phyloP scores from a whole-genome alignment of 1,140 invertebrate genomes.

The Pseudomyrmex gracilis region DNA sequence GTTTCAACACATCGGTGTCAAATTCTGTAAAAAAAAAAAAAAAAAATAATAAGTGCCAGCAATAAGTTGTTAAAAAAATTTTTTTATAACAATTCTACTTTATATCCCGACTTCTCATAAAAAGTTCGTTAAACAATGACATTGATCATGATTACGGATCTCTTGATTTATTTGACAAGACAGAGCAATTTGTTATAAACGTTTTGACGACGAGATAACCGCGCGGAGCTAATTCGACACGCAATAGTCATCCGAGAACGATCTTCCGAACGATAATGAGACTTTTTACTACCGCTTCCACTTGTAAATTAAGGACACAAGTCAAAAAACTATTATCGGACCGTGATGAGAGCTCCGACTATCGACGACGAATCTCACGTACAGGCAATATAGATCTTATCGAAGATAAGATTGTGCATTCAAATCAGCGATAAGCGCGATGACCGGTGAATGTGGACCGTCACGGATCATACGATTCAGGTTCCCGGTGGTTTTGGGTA shows the following conservation, averaged over 20 bases:
- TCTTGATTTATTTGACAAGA: too few relatives aligned
- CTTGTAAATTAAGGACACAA: neutral
- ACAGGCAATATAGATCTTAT: constrained; percentile 26
- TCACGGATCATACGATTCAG: constrained; percentile 58
- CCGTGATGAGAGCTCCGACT: neutral
- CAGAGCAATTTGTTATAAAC: too few relatives aligned
- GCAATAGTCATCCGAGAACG: neutral
- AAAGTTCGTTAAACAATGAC: too few relatives aligned
- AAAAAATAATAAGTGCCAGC: too few relatives aligned
- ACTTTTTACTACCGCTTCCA: neutral
- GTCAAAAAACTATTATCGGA: neutral
- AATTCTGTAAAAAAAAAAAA: too few relatives aligned
- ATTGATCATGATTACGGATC: too few relatives aligned
- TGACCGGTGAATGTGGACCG: constrained; percentile 15
- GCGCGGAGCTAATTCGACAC: neutral
- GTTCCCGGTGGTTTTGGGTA: constrained; percentile 36
- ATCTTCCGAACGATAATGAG: neutral
- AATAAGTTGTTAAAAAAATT: too few relatives aligned
- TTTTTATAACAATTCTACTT: too few relatives aligned
- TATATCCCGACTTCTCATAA: too few relatives aligned
- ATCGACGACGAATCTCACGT: neutral
- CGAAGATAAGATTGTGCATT: constrained; percentile 12
- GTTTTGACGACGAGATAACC: too few relatives aligned
- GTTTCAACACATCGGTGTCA: too few relatives aligned
- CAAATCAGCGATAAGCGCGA: neutral